Evolutionary conservation across 2,888 invertebrate species (phyloP), one percentile per base, ranked within the genome.

Genomic region (Perizoma affinitatum): DNA sequence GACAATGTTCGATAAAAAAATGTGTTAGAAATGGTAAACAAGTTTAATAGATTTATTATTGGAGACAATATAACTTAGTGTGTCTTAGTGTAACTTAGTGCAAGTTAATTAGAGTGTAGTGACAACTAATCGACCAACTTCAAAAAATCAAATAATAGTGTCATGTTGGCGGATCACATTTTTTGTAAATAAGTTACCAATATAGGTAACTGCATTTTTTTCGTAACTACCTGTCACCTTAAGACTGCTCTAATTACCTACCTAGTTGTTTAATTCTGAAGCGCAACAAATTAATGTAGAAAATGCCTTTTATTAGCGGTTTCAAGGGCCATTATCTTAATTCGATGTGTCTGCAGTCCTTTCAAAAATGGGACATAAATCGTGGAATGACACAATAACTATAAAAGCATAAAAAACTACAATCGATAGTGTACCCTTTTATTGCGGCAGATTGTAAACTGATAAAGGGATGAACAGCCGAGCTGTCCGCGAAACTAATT

Each of bases 401-500:
- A 85, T 80, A 82, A 78, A 83, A 72, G 65, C 65, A 74, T 71
- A 78, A 87, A 88, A 87, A 83, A 74, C 73, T 73, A 87, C 88
- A 87, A 87, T 87, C 85, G 80, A 78, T 82, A 80, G 81, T 22
- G 22, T 86, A 90, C 89, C 90, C 90, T 88, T 89, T 90, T 90
- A 88, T 88, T 86, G 83, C 82, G 82, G 83, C 78, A 82, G 87
- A 90, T 91, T 90, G 87, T 86, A 78, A 80, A 79, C 79, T 83
- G 87, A 90, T 91, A 90, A 91, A 90, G 87, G 90, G 88, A 89
- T 90, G 90, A 90, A 87, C 82, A 78, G 78, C 75, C 78, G 78
- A 79, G 82, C 88, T 91, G 90, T 90, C 90, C 90, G 86, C 90
- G 86, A 76, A 86, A 83, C 92, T 89, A 92, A 92, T 92, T 90